phyloP scores from a whole-genome alignment of 2,113 vertebrate genomes.

The Phocoena phocoena region DNA sequence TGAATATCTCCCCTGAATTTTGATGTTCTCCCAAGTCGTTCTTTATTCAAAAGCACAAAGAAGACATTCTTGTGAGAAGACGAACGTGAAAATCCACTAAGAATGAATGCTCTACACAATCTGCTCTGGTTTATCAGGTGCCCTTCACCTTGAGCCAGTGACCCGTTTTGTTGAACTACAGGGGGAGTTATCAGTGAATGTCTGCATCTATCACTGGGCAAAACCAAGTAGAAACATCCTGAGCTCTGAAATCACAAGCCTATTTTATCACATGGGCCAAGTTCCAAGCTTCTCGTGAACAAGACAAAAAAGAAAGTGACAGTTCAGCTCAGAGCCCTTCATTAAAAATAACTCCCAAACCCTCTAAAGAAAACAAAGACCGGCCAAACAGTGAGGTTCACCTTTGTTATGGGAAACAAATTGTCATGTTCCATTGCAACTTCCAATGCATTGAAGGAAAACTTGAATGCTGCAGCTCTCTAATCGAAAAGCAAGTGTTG shows the following conservation, averaged over 20 bases:
- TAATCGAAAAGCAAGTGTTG: not conserved
- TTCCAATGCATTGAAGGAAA: not conserved
- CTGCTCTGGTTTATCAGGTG: conserved; percentile 17
- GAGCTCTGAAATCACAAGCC: conserved; percentile 37
- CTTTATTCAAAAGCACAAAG: conserved; percentile 40
- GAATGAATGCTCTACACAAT: not conserved
- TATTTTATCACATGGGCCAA: not conserved
- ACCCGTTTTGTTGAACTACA: not conserved
- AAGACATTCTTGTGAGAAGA: conserved; percentile 30
- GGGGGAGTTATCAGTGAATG: not conserved
- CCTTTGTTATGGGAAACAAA: not conserved
- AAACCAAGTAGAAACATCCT: not conserved
- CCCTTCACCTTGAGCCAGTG: not conserved
- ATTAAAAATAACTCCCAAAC: conserved; percentile 30
- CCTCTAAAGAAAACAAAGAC: not conserved
- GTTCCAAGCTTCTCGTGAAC: conserved; percentile 39
- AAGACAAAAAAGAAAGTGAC: conserved; percentile 18
- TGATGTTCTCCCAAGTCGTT: conserved; percentile 25
- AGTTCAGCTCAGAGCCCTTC: not conserved
- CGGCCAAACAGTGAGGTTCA: not conserved
- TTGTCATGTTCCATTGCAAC: not conserved
- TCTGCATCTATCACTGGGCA: not conserved
- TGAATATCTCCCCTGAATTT: conserved; percentile 41
- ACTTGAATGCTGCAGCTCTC: too few relatives aligned
- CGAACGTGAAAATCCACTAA: conserved; percentile 6